A percentile compares a stretch with the other conserved stretches of the same genome.
These are phyloP conservation scores for Micronycteris hirsuta DNA, from an alignment of 2,113 vertebrate genomes.

Conservation along the genomic window DNA sequence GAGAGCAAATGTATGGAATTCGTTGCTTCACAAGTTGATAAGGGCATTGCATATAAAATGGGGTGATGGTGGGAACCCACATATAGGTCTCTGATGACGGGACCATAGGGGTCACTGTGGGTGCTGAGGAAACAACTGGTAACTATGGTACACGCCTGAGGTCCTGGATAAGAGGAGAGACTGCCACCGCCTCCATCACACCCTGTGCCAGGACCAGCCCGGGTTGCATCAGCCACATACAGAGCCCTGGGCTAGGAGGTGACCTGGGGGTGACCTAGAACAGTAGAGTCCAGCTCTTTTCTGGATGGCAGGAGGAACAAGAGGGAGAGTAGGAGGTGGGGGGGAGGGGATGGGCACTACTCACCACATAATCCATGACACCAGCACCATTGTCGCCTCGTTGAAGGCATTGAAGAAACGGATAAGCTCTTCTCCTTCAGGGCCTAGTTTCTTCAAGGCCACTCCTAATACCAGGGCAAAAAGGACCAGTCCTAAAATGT, in stretches of 20 bases:
- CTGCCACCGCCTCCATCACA: neutral
- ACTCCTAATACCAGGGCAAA: slow-evolving; percentile 96
- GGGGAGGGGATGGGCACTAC: slow-evolving; percentile 52
- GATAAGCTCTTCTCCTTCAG: slow-evolving; percentile 95
- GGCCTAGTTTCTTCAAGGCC: slow-evolving; percentile 93
- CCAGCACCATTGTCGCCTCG: slow-evolving; percentile 98
- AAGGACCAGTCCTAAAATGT: slow-evolving; percentile 95
- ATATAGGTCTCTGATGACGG: neutral
- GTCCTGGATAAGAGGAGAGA: neutral
- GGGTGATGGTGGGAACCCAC: neutral
- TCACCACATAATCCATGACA: slow-evolving; percentile 99
- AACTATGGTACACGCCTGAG: neutral
- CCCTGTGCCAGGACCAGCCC: neutral
- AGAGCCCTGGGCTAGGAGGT: neutral
- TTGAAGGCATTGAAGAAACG: slow-evolving; percentile 98
- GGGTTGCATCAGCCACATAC: neutral
- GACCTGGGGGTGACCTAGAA: neutral
- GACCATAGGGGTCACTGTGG: neutral
- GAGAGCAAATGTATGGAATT: neutral
- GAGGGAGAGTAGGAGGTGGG: fast-evolving
- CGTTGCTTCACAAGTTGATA: neutral
- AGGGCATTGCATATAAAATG: neutral
- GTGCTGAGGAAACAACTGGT: neutral
- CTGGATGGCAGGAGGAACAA: neutral
- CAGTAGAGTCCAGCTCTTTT: neutral